phyloP scores from a whole-genome alignment of 1,140 invertebrate species.

The Tenebrio molitor region DNA sequence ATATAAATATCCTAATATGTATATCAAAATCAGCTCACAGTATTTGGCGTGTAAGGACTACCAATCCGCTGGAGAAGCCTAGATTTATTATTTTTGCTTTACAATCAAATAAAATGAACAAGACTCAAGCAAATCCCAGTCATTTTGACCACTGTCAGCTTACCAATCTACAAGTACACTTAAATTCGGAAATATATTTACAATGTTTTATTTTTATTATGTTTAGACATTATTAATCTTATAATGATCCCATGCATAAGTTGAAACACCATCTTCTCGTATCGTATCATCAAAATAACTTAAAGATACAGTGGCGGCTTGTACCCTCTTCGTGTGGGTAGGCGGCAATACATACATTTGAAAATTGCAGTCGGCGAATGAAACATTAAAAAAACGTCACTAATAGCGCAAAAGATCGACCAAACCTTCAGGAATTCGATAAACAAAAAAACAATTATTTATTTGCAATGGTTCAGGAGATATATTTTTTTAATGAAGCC shows the following conservation, averaged over 20 bases:
- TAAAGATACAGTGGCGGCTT: too few relatives aligned
- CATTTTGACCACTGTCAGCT: conserved; percentile 45
- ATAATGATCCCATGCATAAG: conserved; percentile 18
- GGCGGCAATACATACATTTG: too few relatives aligned
- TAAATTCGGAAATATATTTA: conserved; percentile 60
- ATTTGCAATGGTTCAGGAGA: too few relatives aligned
- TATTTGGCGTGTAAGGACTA: conserved; percentile 57
- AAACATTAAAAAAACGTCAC: too few relatives aligned
- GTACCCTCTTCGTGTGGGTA: too few relatives aligned
- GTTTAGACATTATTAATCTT: neutral
- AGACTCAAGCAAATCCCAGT: conserved; percentile 33
- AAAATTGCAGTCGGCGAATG: too few relatives aligned
- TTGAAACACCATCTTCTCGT: conserved; percentile 37
- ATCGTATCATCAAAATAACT: conserved; percentile 27
- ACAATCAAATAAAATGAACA: conserved; percentile 36
- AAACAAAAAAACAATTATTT: too few relatives aligned
- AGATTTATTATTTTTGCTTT: conserved; percentile 45
- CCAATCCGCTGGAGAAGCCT: conserved; percentile 42
- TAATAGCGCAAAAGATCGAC: too few relatives aligned
- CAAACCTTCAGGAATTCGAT: too few relatives aligned
- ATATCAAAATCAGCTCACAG: conserved; percentile 20
- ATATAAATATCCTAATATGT: conserved; percentile 39
- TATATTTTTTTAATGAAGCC: too few relatives aligned
- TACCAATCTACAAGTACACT: conserved; percentile 55
- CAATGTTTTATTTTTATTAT: conserved; percentile 58